Evolutionary conservation across 1,140 invertebrate species (phyloP), one percentile per base, ranked within the genome.

Genomic region (Campoletis sonorensis): DNA sequence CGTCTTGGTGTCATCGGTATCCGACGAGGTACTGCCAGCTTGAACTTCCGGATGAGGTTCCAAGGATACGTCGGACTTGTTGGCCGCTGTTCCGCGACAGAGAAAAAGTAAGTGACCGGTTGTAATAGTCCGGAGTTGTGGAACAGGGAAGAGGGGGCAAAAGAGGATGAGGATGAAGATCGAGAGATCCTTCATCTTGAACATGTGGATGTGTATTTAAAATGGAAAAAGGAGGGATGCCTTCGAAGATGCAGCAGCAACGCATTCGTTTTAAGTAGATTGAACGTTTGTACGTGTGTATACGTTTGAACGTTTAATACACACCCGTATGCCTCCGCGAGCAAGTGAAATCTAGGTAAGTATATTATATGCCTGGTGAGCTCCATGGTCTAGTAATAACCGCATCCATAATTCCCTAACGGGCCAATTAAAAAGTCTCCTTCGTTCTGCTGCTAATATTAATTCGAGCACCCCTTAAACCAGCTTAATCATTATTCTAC

Each of bases 291-390:
- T 71, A 79, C 71, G 61, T 79, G 40, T 79, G 40, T 21, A 33
- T 58, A 70, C 61, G 37, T 33, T 64, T 16, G 15, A 7, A 30
- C 40, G 23, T 26, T 23, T 27, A 40, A 21, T 37, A 54, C 72
- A 77, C 26, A 77, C 45, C 51, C 71, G 68, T 81, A 49, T 70
- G 67, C 49, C 71, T 84, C 45, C 40, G 83, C 85, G 86, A 81
- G 84, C 85, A 85, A 87, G 91, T 92, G 91, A 92, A 92, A 92
- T 92, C 90, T 91, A 92, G 91, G 91, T 92, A 92, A 92, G 91
- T 92, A 86, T 92, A 92, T 91, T 92, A 91, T 92, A 92, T 92
- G 91, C 89, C 85, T 85, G 87, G 73, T 91, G 90, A 89, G 87
- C 86, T 83, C 84, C 84, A 90, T 91, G 91, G 90, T 92, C 91